phyloP scores from a whole-genome alignment of 2,797 vertebrate species.

The Microhierax caerulescens region DNA sequence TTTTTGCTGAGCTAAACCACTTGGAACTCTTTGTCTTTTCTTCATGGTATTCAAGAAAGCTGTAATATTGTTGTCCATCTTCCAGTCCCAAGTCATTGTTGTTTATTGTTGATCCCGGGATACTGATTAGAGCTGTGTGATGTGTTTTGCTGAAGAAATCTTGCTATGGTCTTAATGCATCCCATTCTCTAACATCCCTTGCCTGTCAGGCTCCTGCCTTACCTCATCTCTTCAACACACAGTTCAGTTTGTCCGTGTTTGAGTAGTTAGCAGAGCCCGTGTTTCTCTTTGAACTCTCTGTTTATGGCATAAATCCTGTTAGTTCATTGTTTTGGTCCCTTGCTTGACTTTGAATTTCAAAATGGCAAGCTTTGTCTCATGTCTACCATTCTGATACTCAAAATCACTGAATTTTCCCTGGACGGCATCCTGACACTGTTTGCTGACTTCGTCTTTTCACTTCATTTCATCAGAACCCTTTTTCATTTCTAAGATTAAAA shows the following conservation, averaged over 20 bases:
- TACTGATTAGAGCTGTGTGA: accelerated
- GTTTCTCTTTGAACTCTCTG: background rate
- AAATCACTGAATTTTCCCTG: background rate
- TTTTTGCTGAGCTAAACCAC: background rate
- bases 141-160: background rate
- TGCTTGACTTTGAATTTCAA: background rate
- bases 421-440: background rate
- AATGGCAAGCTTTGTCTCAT: background rate
- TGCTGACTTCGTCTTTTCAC: background rate
- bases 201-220: background rate
- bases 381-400: background rate
- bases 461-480: background rate
- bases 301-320: background rate
- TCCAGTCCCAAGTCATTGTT: no score
- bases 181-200: background rate
- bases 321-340: background rate
- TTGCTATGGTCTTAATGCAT: background rate
- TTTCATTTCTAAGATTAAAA: background rate
- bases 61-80: background rate
- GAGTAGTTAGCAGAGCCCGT: background rate
- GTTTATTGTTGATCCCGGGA: background rate
- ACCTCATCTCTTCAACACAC: background rate
- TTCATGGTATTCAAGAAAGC: background rate
- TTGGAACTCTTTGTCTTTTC: background rate
- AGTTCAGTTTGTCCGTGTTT: background rate